Base-by-base conservation (phyloP, 2,888 invertebrate species). In the Eucera pruinosa region DNA sequence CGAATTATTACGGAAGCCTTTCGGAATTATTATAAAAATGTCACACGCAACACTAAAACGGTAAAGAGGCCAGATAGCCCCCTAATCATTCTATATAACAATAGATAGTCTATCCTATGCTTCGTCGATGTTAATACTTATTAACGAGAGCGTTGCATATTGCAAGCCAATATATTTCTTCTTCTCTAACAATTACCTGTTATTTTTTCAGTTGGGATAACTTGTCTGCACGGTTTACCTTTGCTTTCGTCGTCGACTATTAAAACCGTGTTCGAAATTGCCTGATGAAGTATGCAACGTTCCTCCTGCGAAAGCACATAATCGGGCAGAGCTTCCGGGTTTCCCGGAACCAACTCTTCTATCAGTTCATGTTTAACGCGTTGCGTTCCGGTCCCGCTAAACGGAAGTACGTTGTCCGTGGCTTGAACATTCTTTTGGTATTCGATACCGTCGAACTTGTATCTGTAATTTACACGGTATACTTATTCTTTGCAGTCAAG, bases 381-480 rank as follows among this genome's bases (percentile, higher is more conserved):
- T 77, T 91, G 89, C 13, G 65, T 58, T 58, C 89, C 88, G 20
- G 83, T 86, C 4, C 78, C 89, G 65, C 82, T 77, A 65, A 83
- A 90, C 20, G 90, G 90, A 27, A 89, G 68, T 58, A 90, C 71
- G 1, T 86, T 87, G 1, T 85, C 81, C 3, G 67, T 76, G 4
- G 69, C 57, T 20, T 72, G 70, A 41, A 89, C 54, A 11, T 78
- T 60, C 15, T 80, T 64, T 33, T 85, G 82, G 57, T 84, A 81
- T 54, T 86, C 83, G 18, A 90, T 79, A 2, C 90, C 90, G 54
- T 90, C 90, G 39, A 90, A 86, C 74, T 89, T 89, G 55, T 88
- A 90, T 66, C 90, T 90, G 25, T 41, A 15, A 45, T 33, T 50
- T 54, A 36, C 11, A 43, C 25, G 41, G 54, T 15, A 30, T 20